phyloP scores from a whole-genome alignment of 2,113 vertebrate species.

The Rhynchomys soricoides region DNA sequence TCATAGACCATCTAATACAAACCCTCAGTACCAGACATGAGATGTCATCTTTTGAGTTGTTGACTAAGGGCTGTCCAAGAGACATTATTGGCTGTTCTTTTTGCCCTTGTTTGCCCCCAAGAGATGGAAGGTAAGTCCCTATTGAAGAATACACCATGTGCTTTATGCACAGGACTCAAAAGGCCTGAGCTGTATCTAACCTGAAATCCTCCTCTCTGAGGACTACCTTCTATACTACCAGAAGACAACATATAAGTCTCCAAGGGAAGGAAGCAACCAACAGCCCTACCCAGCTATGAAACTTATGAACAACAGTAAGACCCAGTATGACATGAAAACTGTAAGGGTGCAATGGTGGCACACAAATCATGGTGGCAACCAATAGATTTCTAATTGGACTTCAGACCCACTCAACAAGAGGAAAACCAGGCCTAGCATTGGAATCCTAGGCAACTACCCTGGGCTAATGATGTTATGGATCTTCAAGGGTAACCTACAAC shows the following conservation, averaged over 20 bases:
- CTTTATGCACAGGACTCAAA: neutral
- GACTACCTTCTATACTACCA: neutral
- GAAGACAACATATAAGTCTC: neutral
- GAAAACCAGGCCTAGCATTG: neutral
- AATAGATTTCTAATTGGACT: neutral
- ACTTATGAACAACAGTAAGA: neutral
- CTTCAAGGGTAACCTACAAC: neutral
- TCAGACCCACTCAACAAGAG: neutral
- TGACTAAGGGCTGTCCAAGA: neutral
- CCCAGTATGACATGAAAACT: neutral
- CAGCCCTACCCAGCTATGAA: neutral
- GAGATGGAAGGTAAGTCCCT: neutral
- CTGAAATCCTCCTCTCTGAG: neutral
- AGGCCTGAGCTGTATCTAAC: neutral
- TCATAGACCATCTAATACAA: neutral
- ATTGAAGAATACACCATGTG: neutral
- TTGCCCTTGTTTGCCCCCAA: neutral
- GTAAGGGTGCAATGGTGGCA: neutral
- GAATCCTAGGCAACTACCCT: neutral
- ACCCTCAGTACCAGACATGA: neutral
- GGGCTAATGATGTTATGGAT: neutral
- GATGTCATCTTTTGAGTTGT: neutral
- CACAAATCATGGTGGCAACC: neutral
- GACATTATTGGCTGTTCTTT: neutral
- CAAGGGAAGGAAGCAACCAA: neutral